phyloP scores from a whole-genome alignment of 1,140 invertebrate genomes.

The Neuroterus valhalla region DNA sequence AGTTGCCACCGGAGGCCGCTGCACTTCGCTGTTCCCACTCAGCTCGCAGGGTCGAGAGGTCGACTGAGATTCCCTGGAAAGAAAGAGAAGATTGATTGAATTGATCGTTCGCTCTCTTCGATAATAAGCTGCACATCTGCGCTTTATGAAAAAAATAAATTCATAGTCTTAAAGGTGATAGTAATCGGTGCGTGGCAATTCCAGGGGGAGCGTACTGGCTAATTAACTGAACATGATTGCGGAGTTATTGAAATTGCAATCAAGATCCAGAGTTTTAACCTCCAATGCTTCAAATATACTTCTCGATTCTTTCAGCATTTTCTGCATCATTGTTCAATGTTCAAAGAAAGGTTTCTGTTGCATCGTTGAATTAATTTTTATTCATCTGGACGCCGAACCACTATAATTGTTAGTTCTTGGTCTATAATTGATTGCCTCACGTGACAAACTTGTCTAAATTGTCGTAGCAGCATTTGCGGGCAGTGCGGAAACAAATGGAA shows the following conservation, averaged over 20 bases:
- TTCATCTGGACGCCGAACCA: neutral
- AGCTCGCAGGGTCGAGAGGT: constrained; percentile 85
- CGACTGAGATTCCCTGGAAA: constrained; percentile 85
- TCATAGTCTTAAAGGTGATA: constrained; percentile 9
- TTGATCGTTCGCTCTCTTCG: neutral
- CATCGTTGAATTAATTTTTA: constrained; percentile 15
- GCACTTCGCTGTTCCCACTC: constrained; percentile 86
- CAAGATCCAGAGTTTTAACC: neutral
- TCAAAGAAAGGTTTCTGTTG: too few relatives aligned
- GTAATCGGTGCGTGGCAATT: neutral
- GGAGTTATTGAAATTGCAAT: constrained; percentile 14
- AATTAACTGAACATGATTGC: neutral
- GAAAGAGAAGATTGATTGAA: constrained; percentile 32
- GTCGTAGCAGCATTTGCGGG: neutral
- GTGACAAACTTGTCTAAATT: constrained; percentile 24
- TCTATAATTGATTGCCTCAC: constrained; percentile 13
- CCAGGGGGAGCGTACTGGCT: neutral
- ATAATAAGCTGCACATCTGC: neutral
- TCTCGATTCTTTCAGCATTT: too few relatives aligned
- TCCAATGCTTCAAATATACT: too few relatives aligned
- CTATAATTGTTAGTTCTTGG: constrained; percentile 15
- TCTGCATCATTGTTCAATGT: too few relatives aligned
- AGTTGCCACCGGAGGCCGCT: constrained; percentile 59
- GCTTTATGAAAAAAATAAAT: constrained; percentile 8
- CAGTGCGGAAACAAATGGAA: neutral